Evolutionary conservation across 2,888 invertebrate species (phyloP), one percentile per base, ranked within the genome.

Genomic region (Hoplodrina blanda): DNA sequence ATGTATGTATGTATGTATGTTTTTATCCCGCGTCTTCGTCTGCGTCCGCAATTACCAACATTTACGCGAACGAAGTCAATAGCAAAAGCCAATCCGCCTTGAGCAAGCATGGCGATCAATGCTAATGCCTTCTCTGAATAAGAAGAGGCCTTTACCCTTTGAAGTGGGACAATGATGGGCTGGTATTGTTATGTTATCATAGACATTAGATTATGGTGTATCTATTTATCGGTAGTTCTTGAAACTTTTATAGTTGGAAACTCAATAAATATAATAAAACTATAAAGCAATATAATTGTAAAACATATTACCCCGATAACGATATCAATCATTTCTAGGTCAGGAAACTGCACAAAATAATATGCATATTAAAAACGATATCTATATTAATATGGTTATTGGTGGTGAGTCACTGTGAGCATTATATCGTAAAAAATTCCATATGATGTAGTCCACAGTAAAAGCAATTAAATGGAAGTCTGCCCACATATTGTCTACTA

Each of bases 401-500:
- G 52, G 55, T 65, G 57, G 13, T 61, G 75, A 68, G 37, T 60
- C 64, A 54, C 2, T 11, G 13, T 25, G 13, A 63, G 50, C 19
- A 49, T 46, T 49, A 44, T 73, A 59, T 53, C 55, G 20, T 52
- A 37, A 69, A 62, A 44, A 59, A 52, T 25, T 54, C 11, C 57
- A 69, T 75, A 65, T 64, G 74, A 65, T 65, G 46, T 56, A 60
- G 53, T 55, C 7, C 54, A 50, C 52, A 30, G 59, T 7, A 20
- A 44, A 44, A 52, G 46, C 70, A 76, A 70, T 78, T 63, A 80
- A 62, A 57, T 55, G 62, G 61, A 49, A 65, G 20, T 49, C 71
- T 62, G 57, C 53, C 72, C 76, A 62, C 67, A 72, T 72, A 78
- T 64, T 72, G 79, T 57, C 59, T 41, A 66, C 76, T 63, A 73